Conservation (phyloP, 2,113 vertebrate species). For the Zingel zingel region DNA sequence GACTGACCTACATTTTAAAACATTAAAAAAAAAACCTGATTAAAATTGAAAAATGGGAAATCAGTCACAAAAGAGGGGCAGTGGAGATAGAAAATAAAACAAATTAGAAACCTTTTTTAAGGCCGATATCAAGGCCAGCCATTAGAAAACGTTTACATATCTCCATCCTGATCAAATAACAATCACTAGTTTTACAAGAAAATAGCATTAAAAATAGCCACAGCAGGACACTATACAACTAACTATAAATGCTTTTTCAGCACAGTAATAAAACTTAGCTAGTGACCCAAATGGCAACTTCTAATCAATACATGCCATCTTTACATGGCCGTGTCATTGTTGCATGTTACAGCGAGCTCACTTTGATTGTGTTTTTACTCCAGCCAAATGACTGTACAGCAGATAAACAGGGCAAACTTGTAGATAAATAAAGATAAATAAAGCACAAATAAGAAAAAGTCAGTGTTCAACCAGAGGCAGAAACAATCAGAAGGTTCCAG, state of each 20-base stretch:
- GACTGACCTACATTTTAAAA: constrained; percentile 92
- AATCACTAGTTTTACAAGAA: constrained; percentile 30
- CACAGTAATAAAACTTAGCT: background rate
- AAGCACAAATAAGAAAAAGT: constrained; percentile 11
- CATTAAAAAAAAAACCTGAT: constrained; percentile 82
- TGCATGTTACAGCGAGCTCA: constrained; percentile 24
- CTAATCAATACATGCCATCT: constrained; percentile 18
- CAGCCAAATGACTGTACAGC: constrained; percentile 52
- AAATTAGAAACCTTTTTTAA: constrained; percentile 42
- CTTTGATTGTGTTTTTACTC: constrained; percentile 33
- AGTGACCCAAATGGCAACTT: background rate
- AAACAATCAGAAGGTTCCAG: constrained; percentile 24
- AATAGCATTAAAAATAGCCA: constrained; percentile 2
- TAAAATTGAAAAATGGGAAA: constrained; percentile 76
- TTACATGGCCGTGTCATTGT: background rate
- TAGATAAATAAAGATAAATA: constrained; percentile 7
- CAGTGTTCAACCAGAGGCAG: constrained; percentile 27
- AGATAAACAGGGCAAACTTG: constrained; percentile 51
- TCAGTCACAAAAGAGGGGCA: constrained; percentile 71
- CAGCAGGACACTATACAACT: background rate
- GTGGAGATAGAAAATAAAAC: constrained; percentile 54
- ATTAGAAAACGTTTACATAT: constrained; percentile 10
- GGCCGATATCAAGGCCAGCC: constrained; percentile 36
- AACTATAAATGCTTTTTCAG: background rate
- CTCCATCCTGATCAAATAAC: constrained; percentile 26